A percentile compares a stretch with the other conserved stretches of the same genome.
Evolutionary conservation across 2,797 vertebrate genomes (phyloP).

Genomic region (Nasua narica): DNA sequence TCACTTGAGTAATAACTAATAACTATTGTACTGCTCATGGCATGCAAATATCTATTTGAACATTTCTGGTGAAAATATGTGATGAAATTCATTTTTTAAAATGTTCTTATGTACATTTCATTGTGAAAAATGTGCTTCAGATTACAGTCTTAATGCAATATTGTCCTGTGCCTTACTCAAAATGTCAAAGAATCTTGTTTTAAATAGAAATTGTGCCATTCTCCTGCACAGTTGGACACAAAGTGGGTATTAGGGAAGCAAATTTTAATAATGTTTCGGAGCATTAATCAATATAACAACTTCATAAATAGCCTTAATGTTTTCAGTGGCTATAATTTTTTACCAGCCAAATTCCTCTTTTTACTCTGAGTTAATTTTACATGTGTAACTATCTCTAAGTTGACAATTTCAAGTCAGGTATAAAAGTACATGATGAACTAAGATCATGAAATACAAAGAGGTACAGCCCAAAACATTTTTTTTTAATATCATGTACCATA

Average conservation of each 20-base stretch:
- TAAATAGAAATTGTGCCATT: not conserved
- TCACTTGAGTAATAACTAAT: conserved; percentile 18
- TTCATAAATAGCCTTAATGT: not conserved
- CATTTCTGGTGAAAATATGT: not conserved
- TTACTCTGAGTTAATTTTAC: conserved; percentile 2
- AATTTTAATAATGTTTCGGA: not conserved
- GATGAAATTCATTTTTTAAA: not conserved
- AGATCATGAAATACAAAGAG: not conserved
- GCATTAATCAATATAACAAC: not conserved
- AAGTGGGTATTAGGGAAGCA: not conserved
- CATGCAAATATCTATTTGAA: not conserved
- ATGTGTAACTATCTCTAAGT: not conserved
- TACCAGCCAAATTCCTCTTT: not conserved
- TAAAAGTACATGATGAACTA: not conserved
- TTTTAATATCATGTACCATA: not conserved
- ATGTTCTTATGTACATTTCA: not conserved
- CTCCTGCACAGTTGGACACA: not conserved
- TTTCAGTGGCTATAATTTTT: not conserved
- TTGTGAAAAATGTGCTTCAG: not conserved
- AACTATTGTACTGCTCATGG: not conserved
- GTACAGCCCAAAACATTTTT: not conserved
- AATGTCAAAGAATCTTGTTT: not conserved
- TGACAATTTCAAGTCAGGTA: conserved; percentile 8
- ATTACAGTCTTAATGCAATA: not conserved
- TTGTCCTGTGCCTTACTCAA: not conserved